These are phyloP conservation scores for Nibea coibor DNA, from an alignment of 2,113 vertebrate genomes.

Conservation along the genomic window DNA sequence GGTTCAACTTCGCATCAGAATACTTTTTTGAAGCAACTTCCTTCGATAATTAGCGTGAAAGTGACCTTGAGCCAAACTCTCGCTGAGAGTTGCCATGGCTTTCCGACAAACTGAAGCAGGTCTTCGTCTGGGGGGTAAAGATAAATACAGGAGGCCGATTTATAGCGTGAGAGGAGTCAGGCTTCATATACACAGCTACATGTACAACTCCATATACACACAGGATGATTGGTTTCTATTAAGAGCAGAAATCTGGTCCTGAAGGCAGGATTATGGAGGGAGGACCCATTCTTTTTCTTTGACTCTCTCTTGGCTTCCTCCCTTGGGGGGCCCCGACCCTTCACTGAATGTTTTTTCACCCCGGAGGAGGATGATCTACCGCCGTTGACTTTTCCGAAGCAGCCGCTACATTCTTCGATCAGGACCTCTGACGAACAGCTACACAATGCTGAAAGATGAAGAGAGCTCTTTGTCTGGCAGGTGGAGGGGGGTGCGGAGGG, in stretches of 20 bases:
- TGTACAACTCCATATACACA: neutral
- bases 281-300: neutral
- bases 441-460: conserved; percentile 1
- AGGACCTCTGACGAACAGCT: conserved; percentile 6
- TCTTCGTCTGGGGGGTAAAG: neutral
- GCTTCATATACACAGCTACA: neutral
- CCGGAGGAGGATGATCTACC: neutral
- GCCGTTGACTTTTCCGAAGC: conserved; percentile 2
- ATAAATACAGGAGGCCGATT: neutral
- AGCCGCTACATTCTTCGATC: conserved; percentile 40
- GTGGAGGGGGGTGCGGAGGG: neutral
- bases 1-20: neutral
- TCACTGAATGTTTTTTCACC: conserved; percentile 18
- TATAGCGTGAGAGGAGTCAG: neutral
- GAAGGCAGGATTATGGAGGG: conserved; percentile 11
- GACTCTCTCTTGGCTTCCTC: neutral
- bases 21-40: conserved; percentile 2
- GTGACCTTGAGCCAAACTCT: conserved; percentile 1
- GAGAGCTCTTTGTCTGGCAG: conserved; percentile 24
- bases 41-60: neutral
- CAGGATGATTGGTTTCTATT: conserved; percentile 27
- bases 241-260: conserved; percentile 30
- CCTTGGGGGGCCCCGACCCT: neutral
- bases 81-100: neutral
- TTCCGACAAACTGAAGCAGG: neutral